phyloP scores from a whole-genome alignment of 1,140 invertebrate species.

The Diorhabda sublineata region DNA sequence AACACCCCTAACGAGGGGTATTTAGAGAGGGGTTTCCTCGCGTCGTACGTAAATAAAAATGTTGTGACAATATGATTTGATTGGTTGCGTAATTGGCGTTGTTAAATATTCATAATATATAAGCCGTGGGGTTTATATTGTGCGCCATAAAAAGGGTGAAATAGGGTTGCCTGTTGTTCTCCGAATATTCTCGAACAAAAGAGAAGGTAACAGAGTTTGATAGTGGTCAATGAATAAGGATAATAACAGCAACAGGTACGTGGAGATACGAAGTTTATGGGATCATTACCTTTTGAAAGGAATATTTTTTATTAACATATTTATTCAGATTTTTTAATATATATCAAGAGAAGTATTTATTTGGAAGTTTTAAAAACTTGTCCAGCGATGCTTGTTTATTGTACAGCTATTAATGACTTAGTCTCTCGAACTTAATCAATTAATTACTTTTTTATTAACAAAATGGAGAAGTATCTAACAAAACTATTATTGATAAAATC shows the following conservation, averaged over 20 bases:
- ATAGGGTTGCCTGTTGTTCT: not conserved
- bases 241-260: not conserved
- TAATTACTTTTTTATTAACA: too few species aligned
- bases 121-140: not conserved
- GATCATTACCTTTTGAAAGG: too few species aligned
- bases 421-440: too few species aligned
- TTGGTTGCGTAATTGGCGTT: not conserved
- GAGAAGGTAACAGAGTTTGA: not conserved
- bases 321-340: too few species aligned
- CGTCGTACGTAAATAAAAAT: not conserved
- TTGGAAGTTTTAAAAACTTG: too few species aligned
- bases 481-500: too few species aligned
- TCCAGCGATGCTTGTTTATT: too few species aligned
- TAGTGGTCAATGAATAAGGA: not conserved
- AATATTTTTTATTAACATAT: too few species aligned
- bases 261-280: too few species aligned
- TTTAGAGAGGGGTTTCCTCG: not conserved
- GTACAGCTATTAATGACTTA: too few species aligned
- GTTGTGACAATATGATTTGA: not conserved
- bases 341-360: too few species aligned
- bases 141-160: not conserved
- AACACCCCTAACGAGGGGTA: not conserved
- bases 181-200: not conserved
- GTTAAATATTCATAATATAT: not conserved
- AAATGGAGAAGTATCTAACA: too few species aligned